These are phyloP conservation scores for Neodiprion fabricii DNA, from an alignment of 1,140 invertebrate genomes.

Conservation along the genomic window DNA sequence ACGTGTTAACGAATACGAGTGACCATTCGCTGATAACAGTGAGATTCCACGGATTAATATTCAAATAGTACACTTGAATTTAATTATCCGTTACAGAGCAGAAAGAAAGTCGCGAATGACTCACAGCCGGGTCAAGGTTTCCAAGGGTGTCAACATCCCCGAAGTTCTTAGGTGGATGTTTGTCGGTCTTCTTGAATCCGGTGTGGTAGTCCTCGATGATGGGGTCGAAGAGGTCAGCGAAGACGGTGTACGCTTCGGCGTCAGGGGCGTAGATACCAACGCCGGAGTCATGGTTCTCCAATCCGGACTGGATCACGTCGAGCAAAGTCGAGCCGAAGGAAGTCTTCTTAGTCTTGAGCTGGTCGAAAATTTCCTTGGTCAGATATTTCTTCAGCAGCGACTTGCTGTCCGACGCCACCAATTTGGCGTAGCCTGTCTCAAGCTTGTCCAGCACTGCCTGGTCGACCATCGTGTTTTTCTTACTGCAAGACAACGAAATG, in stretches of 20 bases:
- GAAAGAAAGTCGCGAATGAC: constrained; percentile 25
- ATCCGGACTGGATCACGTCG: constrained; percentile 90
- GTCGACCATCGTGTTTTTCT: constrained; percentile 84
- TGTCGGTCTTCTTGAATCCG: constrained; percentile 92
- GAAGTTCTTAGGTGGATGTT: constrained; percentile 91
- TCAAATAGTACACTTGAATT: no score
- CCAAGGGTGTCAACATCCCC: constrained; percentile 89
- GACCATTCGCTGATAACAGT: no score
- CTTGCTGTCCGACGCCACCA: constrained; percentile 88
- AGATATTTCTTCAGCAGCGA: constrained; percentile 95
- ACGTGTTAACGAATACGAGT: no score
- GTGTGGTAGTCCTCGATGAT: constrained; percentile 97
- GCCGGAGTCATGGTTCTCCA: constrained; percentile 89
- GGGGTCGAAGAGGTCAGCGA: constrained; percentile 91
- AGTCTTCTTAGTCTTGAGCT: constrained; percentile 90
- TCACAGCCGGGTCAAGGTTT: constrained; percentile 86
- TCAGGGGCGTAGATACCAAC: constrained; percentile 96
- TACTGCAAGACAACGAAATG: constrained; percentile 58
- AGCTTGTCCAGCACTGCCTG: constrained; percentile 86
- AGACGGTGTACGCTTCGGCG: constrained; percentile 90
- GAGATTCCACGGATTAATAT: no score
- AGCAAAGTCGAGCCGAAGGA: constrained; percentile 87
- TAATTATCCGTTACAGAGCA: no score
- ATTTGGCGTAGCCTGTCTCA: constrained; percentile 88
- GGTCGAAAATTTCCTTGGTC: constrained; percentile 88